Evolutionary conservation across 2,888 invertebrate genomes (phyloP), one percentile per base, ranked within the genome.

Genomic region (Amitus sp.): DNA sequence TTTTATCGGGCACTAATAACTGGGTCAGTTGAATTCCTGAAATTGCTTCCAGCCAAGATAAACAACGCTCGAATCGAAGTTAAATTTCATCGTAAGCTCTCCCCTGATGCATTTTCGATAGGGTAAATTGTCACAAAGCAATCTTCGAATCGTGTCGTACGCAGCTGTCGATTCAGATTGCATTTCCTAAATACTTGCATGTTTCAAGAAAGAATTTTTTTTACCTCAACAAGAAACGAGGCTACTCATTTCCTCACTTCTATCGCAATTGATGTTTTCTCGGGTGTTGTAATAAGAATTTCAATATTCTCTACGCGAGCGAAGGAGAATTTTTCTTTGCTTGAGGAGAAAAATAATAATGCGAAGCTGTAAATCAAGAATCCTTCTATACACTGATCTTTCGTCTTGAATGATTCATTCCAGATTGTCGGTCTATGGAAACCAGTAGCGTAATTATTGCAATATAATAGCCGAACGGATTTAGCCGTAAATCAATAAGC

Each of bases 361-460:
- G 33, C 52, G 55, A 52, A 52, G 55, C 55, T 9, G 48, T 59
- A 63, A 63, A 59, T 63, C 63, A 63, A 63, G 55, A 49, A 47
- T 63, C 53, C 48, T 63, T 52, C 42, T 20, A 2, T 2, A 39
- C 47, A 10, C 37, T 12, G 39, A 47, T 42, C 47, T 33, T 23
- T 23, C 34, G 9, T 30, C 13, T 23, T 2, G 23, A 58, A 62
- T 59, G 63, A 63, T 63, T 63, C 59, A 63, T 46, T 10, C 33
- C 55, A 34, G 12, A 46, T 43, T 40, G 58, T 51, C 59, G 18
- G 49, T 45, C 49, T 47, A 66, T 53, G 56, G 65, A 62, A 62
- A 60, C 56, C 65, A 65, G 57, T 66, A 60, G 62, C 60, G 66
- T 47, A 66, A 66, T 62, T 62, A 66, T 66, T 60, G 62, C 59